These are phyloP conservation scores for Schrankia costaestrigalis DNA, from an alignment of 2,888 invertebrate species.

Conservation along the genomic window DNA sequence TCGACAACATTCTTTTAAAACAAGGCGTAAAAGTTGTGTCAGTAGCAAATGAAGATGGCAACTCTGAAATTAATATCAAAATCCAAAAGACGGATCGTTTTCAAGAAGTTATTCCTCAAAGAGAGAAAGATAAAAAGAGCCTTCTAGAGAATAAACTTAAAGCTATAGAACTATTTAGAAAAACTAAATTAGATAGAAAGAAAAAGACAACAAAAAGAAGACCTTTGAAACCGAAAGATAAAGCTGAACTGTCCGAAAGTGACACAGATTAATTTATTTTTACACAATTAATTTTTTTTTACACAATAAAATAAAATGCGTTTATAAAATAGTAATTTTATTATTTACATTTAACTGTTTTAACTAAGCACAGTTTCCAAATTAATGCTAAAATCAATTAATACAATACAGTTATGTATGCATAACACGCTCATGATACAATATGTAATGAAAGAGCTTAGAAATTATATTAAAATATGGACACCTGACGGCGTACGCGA, in stretches of 20 bases:
- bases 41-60: constrained; percentile 36
- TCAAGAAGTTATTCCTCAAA: constrained; percentile 86
- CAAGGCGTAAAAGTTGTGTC: constrained; percentile 53
- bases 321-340: constrained; percentile 69
- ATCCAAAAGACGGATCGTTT: constrained; percentile 61
- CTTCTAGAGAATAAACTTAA: constrained; percentile 85
- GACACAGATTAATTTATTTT: constrained; percentile 69
- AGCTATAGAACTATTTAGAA: constrained; percentile 87
- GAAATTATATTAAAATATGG: no score
- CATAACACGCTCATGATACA: constrained; percentile 37
- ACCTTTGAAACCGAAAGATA: constrained; percentile 73
- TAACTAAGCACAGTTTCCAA: constrained; percentile 49
- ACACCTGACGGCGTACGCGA: no score
- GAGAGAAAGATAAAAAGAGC: constrained; percentile 83
- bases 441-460: constrained; percentile 20
- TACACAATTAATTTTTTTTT: no score
- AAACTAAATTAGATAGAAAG: constrained; percentile 82
- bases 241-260: constrained; percentile 85
- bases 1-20: constrained; percentile 38
- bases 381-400: constrained; percentile 40
- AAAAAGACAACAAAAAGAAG: constrained; percentile 67
- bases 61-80: constrained; percentile 48
- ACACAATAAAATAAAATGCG: constrained; percentile 45
- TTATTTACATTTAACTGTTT: constrained; percentile 64
- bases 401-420: constrained; percentile 38